Conservation (phyloP, 2,888 invertebrate species). For the Psylliodes chrysocephalus region DNA sequence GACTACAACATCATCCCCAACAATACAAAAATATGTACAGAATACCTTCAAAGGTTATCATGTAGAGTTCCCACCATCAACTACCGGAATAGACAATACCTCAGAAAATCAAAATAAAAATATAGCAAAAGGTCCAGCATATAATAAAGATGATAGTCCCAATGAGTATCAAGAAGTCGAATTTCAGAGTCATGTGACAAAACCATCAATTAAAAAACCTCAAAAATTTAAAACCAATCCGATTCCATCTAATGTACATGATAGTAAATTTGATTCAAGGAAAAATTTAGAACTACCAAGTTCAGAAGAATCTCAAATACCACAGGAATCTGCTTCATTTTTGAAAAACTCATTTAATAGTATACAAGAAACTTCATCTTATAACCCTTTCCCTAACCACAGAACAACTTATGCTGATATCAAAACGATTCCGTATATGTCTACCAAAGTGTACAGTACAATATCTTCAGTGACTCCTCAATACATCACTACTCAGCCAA, state of each 20-base stretch:
- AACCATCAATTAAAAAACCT: conserved; percentile 7
- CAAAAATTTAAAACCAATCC: background rate
- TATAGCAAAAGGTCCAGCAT: conserved; percentile 1
- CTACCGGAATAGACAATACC: conserved; percentile 29
- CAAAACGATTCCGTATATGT: conserved; percentile 48
- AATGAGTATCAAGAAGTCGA: conserved; percentile 23
- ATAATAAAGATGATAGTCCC: conserved; percentile 1
- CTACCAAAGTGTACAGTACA: conserved; percentile 44
- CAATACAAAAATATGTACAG: conserved; percentile 17
- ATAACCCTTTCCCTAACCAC: conserved; percentile 59
- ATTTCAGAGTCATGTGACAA: conserved; percentile 31
- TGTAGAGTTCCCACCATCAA: conserved; percentile 38
- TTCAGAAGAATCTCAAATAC: conserved; percentile 71
- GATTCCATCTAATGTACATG: background rate
- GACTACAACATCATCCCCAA: background rate
- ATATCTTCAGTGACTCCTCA: conserved; percentile 58
- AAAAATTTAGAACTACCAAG: conserved; percentile 19
- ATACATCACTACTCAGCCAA: conserved; percentile 57
- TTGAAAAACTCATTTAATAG: conserved; percentile 64
- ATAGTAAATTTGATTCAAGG: background rate
- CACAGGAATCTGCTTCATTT: conserved; percentile 83
- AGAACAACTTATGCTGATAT: conserved; percentile 59
- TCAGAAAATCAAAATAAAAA: background rate
- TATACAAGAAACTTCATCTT: conserved; percentile 46
- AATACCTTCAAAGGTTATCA: conserved; percentile 54